Conservation (phyloP, 2,113 vertebrate genomes). For the Aspidoscelis tigris region DNA sequence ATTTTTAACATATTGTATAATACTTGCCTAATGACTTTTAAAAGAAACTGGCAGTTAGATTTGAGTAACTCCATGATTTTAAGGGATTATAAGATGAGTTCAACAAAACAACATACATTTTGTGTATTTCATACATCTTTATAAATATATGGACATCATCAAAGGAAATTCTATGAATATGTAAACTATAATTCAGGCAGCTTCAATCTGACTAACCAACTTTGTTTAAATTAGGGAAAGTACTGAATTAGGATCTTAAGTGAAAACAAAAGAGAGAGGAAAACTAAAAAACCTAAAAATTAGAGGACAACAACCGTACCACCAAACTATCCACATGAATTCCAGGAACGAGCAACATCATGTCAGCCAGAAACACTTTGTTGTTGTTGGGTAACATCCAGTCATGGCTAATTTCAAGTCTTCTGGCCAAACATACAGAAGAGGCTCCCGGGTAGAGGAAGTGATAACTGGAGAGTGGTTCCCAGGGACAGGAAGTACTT, state of each 20-base stretch:
- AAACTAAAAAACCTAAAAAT: neutral
- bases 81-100: conserved; percentile 49
- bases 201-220: neutral
- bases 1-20: conserved; percentile 51
- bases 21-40: conserved; percentile 49
- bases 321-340: neutral
- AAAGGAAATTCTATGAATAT: conserved; percentile 21
- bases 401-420: too few species aligned
- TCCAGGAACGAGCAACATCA: neutral
- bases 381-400: too few species aligned
- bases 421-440: too few species aligned
- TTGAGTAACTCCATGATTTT: conserved; percentile 59
- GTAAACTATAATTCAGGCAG: neutral
- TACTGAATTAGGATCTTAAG: too few species aligned
- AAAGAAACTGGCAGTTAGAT: conserved; percentile 53
- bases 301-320: neutral
- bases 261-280: neutral
- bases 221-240: neutral
- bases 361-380: neutral
- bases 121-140: conserved; percentile 53
- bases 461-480: too few species aligned
- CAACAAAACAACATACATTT: conserved; percentile 35
- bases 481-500: too few species aligned
- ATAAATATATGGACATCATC: conserved; percentile 37
- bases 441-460: too few species aligned